Percentiles rank a stretch among this genome's conserved stretches.
phyloP scores from a whole-genome alignment of 2,113 vertebrate species.

The Macheiramphus alcinus region DNA sequence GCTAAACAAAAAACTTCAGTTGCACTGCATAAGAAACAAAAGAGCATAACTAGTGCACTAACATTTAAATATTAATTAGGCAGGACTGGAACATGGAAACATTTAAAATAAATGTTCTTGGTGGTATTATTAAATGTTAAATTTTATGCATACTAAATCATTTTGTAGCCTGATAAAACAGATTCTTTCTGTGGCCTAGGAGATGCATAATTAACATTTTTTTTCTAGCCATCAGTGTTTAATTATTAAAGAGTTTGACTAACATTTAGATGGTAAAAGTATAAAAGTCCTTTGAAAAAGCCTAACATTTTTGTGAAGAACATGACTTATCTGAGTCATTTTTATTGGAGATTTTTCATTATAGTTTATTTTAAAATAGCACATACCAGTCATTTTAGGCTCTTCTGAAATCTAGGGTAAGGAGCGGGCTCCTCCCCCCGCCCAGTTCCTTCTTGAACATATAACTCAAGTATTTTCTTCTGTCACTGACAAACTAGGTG shows the following conservation, averaged over 20 bases:
- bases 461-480: not conserved
- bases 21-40: not conserved
- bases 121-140: conserved; percentile 13
- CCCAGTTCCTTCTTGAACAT: not conserved
- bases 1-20: not conserved
- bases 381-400: not conserved
- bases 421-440: not conserved
- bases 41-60: not conserved
- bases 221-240: conserved; percentile 19
- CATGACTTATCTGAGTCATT: not conserved
- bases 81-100: conserved; percentile 19
- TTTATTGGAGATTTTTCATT: not conserved
- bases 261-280: conserved; percentile 28
- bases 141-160: conserved; percentile 20
- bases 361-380: not conserved
- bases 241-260: conserved; percentile 55
- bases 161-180: conserved; percentile 4
- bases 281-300: conserved; percentile 17
- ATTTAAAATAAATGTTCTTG: conserved; percentile 29
- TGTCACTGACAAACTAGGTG: not conserved
- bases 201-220: conserved; percentile 56
- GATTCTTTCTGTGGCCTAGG: not conserved
- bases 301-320: not conserved
- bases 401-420: not conserved
- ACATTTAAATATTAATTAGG: conserved; percentile 56